A percentile compares a stretch with the other conserved stretches of the same genome.
Conservation (phyloP, 2,113 vertebrate genomes). For the Plotosus lineatus region DNA sequence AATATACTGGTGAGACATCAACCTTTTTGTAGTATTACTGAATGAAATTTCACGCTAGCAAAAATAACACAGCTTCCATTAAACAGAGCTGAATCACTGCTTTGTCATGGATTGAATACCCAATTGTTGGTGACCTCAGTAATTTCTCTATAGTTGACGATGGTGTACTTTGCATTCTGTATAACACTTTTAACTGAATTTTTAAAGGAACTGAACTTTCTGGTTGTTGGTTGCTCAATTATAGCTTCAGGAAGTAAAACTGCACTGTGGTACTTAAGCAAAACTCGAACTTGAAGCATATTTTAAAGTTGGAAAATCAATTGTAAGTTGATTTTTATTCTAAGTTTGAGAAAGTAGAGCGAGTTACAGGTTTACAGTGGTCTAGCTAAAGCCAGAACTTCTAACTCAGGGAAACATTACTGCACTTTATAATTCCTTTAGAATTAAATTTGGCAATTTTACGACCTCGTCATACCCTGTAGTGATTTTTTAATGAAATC, state of each 20-base stretch:
- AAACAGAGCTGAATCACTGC: neutral
- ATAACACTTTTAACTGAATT: neutral
- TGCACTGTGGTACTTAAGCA: neutral
- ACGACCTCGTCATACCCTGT: neutral
- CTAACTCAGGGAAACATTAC: neutral
- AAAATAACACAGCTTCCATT: neutral
- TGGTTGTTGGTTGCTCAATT: neutral
- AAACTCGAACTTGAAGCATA: neutral
- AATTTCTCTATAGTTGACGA: neutral
- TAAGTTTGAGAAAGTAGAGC: neutral
- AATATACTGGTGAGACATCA: neutral
- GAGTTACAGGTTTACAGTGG: neutral
- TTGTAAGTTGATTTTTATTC: neutral
- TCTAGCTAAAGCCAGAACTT: neutral
- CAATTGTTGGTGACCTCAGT: neutral
- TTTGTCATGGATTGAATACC: neutral
- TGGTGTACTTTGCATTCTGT: neutral
- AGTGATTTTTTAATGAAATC: too few relatives aligned
- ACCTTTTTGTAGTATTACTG: neutral
- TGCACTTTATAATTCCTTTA: neutral
- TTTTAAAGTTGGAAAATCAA: conserved; percentile 7
- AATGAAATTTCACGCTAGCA: too few relatives aligned
- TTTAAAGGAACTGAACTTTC: neutral
- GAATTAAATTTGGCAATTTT: neutral
- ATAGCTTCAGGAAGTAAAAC: neutral